These are phyloP conservation scores for Rhea americana DNA, from an alignment of 2,113 vertebrate species.

Conservation along the genomic window DNA sequence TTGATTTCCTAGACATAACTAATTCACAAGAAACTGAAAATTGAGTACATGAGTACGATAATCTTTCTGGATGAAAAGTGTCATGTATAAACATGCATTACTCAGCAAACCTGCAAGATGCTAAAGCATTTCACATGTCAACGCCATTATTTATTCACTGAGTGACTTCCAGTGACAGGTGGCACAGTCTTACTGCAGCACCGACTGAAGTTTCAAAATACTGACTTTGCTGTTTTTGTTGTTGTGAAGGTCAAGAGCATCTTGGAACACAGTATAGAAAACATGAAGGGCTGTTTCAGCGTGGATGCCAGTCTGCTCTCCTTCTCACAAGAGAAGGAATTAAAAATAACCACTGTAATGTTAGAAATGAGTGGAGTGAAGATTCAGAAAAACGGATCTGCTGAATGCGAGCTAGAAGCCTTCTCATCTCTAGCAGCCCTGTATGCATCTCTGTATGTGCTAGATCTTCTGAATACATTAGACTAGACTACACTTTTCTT, in stretches of 20 bases:
- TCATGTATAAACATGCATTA: not conserved
- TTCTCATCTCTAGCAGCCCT: slow-evolving; percentile 29
- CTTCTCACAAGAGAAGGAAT: slow-evolving; percentile 16
- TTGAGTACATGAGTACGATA: fast-evolving
- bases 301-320: not conserved
- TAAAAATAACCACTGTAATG: slow-evolving; percentile 45
- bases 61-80: not conserved
- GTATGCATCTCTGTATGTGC: slow-evolving; percentile 16
- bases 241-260: slow-evolving; percentile 45
- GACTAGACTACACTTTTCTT: fast-evolving
- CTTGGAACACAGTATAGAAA: slow-evolving; percentile 3
- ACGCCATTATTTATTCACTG: not conserved
- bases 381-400: slow-evolving; percentile 21
- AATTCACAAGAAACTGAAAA: not conserved
- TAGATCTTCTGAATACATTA: slow-evolving; percentile 18
- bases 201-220: not conserved
- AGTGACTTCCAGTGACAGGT: not conserved
- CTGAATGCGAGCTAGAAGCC: not conserved
- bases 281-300: not conserved
- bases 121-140: not conserved
- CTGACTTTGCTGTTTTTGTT: not conserved
- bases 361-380: slow-evolving; percentile 60
- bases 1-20: not conserved
- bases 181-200: not conserved
- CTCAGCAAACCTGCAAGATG: fast-evolving